Base-by-base conservation (phyloP, 2,888 invertebrate species). In the Aquatica leii region DNA sequence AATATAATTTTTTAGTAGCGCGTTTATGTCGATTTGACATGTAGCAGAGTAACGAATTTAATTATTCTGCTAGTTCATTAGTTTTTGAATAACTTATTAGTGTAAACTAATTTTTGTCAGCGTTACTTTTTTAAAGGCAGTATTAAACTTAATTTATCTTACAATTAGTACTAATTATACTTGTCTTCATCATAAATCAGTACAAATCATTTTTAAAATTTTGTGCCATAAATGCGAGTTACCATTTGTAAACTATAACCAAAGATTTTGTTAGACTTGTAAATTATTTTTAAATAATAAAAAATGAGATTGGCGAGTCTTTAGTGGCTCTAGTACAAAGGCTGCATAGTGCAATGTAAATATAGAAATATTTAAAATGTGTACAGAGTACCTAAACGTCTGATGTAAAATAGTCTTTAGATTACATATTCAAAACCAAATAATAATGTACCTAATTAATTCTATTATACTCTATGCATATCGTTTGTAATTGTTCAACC, bases 401-500 rank as follows among this genome's bases (percentile, higher is more conserved):
- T 73, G 71, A 71, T 76, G 73, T 74, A 76, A 74, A 71, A 75
- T 72, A 74, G 73, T 53, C 48, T 67, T 72, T 76, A 76, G 74
- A 74, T 69, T 73, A 74, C 75, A 76, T 77, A 78, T 76, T 73
- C 70, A 67, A 66, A 67, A 69, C 56, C 62, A 67, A 65, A 70
- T 69, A 65, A 70, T 69, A 70, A 69, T 72, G 71, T 73, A 73
- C 66, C 68, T 70, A 69, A 62, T 70, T 73, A 67, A 59, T 68
- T 66, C 66, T 77, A 78, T 78, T 80, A 81, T 80, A 82, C 80
- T 80, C 80, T 81, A 78, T 79, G 81, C 82, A 82, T 82, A 82
- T 82, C 81, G 81, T 87, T 87, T 87, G 85, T 87, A 87, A 86
- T 81, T 86, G 85, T 80, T 80, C 75, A 73, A 76, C 78, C 75